Evolutionary conservation across 2,888 invertebrate genomes (phyloP).

Genomic region (Lithophane leautieri): DNA sequence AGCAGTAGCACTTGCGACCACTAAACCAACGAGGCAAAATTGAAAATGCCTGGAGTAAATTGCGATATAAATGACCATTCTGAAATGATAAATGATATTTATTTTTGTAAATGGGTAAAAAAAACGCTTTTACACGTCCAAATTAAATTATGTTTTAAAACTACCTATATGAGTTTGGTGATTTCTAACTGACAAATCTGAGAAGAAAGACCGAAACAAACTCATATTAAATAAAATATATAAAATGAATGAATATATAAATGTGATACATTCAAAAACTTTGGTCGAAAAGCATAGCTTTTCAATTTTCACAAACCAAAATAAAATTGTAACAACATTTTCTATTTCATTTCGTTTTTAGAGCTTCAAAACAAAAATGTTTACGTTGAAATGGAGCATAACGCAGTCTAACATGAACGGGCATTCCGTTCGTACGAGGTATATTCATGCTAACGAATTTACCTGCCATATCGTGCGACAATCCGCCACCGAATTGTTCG

Average conservation of each 20-base stretch:
- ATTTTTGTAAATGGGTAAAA: not conserved
- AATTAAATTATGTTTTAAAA: not conserved
- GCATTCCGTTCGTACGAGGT: conserved; percentile 22
- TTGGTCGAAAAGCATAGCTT: not conserved
- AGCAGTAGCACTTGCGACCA: too few relatives aligned
- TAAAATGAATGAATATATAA: not conserved
- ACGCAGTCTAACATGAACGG: conserved; percentile 8
- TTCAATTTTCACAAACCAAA: not conserved
- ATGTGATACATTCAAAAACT: not conserved
- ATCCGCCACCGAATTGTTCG: conserved; percentile 59
- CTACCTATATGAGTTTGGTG: not conserved
- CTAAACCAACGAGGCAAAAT: not conserved
- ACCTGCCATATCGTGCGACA: conserved; percentile 54
- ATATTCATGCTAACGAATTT: conserved; percentile 66
- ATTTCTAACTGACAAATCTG: not conserved
- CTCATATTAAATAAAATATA: not conserved
- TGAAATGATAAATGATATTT: not conserved
- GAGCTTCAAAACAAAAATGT: conserved; percentile 27
- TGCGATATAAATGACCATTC: too few relatives aligned
- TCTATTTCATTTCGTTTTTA: conserved; percentile 4
- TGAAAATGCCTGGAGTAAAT: not conserved
- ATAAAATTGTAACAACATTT: conserved; percentile 11
- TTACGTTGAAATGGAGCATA: conserved; percentile 8
- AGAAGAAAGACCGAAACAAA: too few relatives aligned
- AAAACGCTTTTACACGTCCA: too few relatives aligned